Conservation (phyloP, 2,113 vertebrate genomes). For the Rana temporaria region DNA sequence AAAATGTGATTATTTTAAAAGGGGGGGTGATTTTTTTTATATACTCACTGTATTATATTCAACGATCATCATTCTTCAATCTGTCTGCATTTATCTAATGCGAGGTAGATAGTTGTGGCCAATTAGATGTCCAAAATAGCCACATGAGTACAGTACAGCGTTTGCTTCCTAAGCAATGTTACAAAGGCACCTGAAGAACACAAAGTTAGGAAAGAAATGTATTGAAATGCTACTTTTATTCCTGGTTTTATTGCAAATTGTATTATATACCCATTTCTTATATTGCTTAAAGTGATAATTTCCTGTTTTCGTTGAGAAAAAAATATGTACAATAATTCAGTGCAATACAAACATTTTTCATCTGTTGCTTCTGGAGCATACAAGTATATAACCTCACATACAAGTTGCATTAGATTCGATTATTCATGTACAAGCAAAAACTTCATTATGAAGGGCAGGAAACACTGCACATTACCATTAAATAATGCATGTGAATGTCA, state of each 20-base stretch:
- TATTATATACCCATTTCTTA: not conserved
- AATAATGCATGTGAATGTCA: not conserved
- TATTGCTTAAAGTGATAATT: constrained; percentile 22
- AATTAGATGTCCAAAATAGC: no score
- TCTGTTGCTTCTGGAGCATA: not conserved
- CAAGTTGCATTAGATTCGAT: not conserved
- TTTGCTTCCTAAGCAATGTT: not conserved
- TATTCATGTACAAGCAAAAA: not conserved
- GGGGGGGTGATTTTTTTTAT: no score
- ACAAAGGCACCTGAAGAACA: not conserved
- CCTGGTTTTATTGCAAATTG: constrained; percentile 13
- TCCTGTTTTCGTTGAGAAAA: not conserved
- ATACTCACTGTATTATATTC: no score
- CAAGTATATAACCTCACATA: not conserved
- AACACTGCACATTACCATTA: not conserved
- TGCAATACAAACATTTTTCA: constrained; percentile 6
- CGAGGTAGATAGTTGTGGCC: no score
- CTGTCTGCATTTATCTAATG: no score
- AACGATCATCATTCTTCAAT: no score
- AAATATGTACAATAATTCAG: constrained; percentile 17
- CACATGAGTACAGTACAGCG: no score
- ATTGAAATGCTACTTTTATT: constrained; percentile 6
- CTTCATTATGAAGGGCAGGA: not conserved
- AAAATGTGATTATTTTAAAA: no score
- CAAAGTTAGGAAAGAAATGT: not conserved